Conservation (phyloP, 1,140 invertebrate species). For the Listronotus bonariensis region DNA sequence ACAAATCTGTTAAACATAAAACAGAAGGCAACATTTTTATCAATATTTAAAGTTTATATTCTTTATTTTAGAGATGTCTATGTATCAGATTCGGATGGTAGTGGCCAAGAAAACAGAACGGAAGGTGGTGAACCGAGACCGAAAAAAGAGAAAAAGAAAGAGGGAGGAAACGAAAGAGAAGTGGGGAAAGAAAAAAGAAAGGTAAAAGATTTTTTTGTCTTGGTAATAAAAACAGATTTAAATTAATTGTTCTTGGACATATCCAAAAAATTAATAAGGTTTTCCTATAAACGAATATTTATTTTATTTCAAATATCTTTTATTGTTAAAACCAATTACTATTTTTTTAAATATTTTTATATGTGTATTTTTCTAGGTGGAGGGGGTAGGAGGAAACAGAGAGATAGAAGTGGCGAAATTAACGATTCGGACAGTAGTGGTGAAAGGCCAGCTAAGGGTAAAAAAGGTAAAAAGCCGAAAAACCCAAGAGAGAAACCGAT, state of each 20-base stretch:
- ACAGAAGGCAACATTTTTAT: not conserved
- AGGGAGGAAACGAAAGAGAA: slow-evolving; percentile 58
- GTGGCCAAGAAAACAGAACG: slow-evolving; percentile 61
- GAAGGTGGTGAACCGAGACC: slow-evolving; percentile 47
- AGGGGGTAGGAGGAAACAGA: slow-evolving; percentile 23
- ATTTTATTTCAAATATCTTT: no score
- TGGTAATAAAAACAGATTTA: no score
- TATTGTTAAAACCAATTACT: no score
- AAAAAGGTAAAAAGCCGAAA: slow-evolving; percentile 56
- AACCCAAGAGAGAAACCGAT: slow-evolving; percentile 53
- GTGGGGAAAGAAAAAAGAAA: slow-evolving; percentile 41
- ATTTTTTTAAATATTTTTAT: not conserved
- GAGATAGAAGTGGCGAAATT: slow-evolving; percentile 24
- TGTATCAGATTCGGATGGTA: slow-evolving; percentile 70
- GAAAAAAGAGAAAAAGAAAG: slow-evolving; percentile 48
- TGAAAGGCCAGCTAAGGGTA: slow-evolving; percentile 66
- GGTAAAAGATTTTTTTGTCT: no score
- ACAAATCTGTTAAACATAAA: no score
- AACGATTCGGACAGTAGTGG: slow-evolving; percentile 62
- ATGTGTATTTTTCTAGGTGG: not conserved
- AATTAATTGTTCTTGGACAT: no score
- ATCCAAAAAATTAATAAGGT: no score
- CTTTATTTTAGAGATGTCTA: slow-evolving; percentile 64
- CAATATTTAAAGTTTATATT: not conserved
- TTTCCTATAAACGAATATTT: no score